Percentiles rank a stretch among this genome's conserved stretches.
These are phyloP conservation scores for Buathra laborator DNA, from an alignment of 2,888 invertebrate species.

Conservation along the genomic window DNA sequence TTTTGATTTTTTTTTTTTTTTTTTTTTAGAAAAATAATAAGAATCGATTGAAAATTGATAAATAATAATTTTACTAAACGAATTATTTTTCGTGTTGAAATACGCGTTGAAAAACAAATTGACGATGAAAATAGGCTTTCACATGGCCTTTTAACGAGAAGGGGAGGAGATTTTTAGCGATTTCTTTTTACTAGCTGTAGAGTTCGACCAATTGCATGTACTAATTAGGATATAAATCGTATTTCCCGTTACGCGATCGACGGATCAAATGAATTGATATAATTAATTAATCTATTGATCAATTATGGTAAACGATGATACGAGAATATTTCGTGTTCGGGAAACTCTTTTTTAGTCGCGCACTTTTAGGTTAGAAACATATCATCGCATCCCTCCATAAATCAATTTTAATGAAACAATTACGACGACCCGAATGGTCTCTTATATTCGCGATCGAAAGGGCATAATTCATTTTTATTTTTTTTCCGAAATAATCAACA, in stretches of 20 bases:
- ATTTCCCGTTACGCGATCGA: conserved; percentile 7
- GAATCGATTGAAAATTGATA: not conserved
- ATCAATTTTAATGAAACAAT: conserved; percentile 17
- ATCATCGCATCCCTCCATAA: conserved; percentile 81
- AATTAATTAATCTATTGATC: not conserved
- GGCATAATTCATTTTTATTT: not conserved
- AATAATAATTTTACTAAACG: not conserved
- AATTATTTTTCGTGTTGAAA: not conserved
- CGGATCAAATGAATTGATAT: not conserved
- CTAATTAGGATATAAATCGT: conserved; percentile 73
- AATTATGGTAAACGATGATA: conserved; percentile 4
- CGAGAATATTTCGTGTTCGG: conserved; percentile 13
- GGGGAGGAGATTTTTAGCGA: conserved; percentile 30
- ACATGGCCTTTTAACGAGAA: conserved; percentile 27
- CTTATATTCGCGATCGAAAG: not conserved
- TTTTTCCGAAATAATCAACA: not conserved
- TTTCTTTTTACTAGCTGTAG: conserved; percentile 77
- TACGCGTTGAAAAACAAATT: not conserved
- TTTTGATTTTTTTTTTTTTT: too few relatives aligned
- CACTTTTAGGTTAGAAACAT: conserved; percentile 81
- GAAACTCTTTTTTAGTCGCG: conserved; percentile 66
- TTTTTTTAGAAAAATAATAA: not conserved
- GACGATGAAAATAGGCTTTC: conserved; percentile 10
- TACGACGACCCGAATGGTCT: not conserved
- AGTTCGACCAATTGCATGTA: conserved; percentile 82